Evolutionary conservation across 1,140 invertebrate species (phyloP).

Genomic region (Halotydeus destructor): DNA sequence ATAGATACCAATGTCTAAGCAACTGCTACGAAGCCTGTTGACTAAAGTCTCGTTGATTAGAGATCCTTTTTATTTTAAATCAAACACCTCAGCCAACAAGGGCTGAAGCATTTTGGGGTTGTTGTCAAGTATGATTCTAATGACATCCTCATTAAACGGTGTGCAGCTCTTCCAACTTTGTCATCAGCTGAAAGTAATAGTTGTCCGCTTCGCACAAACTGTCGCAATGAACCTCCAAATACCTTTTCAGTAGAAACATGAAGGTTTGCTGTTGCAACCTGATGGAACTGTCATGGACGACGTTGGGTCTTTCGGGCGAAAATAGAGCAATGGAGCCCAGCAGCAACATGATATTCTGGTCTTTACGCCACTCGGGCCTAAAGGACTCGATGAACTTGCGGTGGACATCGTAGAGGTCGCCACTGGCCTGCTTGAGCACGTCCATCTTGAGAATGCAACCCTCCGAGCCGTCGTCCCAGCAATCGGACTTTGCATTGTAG

Average conservation of each 20-base stretch:
- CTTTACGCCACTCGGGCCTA: slow-evolving; percentile 47
- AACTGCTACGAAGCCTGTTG: too few relatives aligned
- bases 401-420: slow-evolving; percentile 63
- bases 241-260: slow-evolving; percentile 60
- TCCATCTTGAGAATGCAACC: slow-evolving; percentile 43
- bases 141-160: slow-evolving; percentile 62
- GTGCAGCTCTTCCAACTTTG: slow-evolving; percentile 65
- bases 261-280: slow-evolving; percentile 75
- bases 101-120: slow-evolving; percentile 73
- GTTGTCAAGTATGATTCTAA: slow-evolving; percentile 65
- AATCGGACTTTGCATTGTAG: slow-evolving; percentile 58
- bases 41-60: too few relatives aligned
- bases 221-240: slow-evolving; percentile 52
- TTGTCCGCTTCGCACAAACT: slow-evolving; percentile 59
- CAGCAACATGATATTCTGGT: slow-evolving; percentile 71
- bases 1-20: too few relatives aligned
- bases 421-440: slow-evolving; percentile 60
- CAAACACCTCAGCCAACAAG: slow-evolving; percentile 74
- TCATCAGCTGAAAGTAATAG: slow-evolving; percentile 60
- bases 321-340: slow-evolving; percentile 73
- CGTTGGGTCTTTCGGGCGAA: slow-evolving; percentile 50
- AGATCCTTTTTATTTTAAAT: slow-evolving; percentile 60
- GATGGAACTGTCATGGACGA: slow-evolving; percentile 48
- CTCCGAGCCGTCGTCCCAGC: slow-evolving; percentile 33
- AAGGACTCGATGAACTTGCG: slow-evolving; percentile 58